Percentiles rank a stretch among this genome's conserved stretches.
Evolutionary conservation across 2,888 invertebrate species (phyloP).

Genomic region (Andrena flavipes): DNA sequence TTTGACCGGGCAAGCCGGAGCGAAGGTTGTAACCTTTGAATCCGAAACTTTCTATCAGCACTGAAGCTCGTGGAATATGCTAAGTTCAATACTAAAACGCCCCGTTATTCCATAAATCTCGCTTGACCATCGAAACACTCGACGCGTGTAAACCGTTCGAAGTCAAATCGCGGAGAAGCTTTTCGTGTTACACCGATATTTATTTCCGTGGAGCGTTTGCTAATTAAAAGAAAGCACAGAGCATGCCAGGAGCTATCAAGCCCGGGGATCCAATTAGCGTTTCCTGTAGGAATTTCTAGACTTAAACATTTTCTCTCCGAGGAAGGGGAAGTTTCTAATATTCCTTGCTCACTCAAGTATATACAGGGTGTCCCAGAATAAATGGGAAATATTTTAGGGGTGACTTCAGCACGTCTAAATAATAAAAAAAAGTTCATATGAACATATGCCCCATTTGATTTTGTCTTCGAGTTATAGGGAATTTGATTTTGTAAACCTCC

Average conservation of each 20-base stretch:
- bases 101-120: slow-evolving; percentile 53
- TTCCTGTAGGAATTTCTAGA: slow-evolving; percentile 27
- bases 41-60: slow-evolving; percentile 50
- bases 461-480: too few species aligned
- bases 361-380: not conserved
- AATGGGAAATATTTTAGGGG: too few species aligned
- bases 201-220: slow-evolving; percentile 7
- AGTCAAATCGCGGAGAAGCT: slow-evolving; percentile 34
- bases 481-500: too few species aligned
- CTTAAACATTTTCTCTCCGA: slow-evolving; percentile 2
- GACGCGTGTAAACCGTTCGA: slow-evolving; percentile 52
- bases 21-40: slow-evolving; percentile 55
- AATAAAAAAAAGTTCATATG: too few species aligned
- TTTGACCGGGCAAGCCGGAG: slow-evolving; percentile 43
- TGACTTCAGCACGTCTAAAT: too few species aligned
- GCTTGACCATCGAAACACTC: slow-evolving; percentile 41
- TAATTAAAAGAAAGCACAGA: slow-evolving; percentile 31
- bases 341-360: not conserved
- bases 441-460: too few species aligned
- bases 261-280: slow-evolving; percentile 40
- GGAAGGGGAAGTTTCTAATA: slow-evolving; percentile 10
- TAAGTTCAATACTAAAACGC: slow-evolving; percentile 51
- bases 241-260: slow-evolving; percentile 19
- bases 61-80: slow-evolving; percentile 33
- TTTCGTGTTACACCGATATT: slow-evolving; percentile 17